A percentile compares a stretch with the other conserved stretches of the same genome.
phyloP scores from a whole-genome alignment of 2,888 invertebrate genomes.

The Drosophila nr. perissopoda region DNA sequence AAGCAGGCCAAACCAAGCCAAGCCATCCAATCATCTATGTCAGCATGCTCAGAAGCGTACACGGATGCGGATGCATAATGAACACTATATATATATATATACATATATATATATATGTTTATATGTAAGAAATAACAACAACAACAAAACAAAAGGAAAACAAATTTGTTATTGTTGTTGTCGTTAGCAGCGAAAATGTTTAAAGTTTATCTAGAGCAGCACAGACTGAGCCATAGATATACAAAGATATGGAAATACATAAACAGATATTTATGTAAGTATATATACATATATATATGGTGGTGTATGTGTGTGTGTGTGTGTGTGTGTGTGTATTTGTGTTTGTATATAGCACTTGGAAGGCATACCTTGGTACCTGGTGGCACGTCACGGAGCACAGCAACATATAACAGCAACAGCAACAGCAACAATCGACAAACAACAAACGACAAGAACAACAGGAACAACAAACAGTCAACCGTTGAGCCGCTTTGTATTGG shows the following conservation, averaged over 20 bases:
- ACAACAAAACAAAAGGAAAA: neutral
- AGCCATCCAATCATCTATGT: constrained; percentile 7
- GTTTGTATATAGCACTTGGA: constrained; percentile 66
- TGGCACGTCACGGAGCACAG: constrained; percentile 53
- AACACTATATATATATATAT: constrained; percentile 25
- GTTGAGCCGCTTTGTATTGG: constrained; percentile 66
- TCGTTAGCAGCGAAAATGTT: constrained; percentile 43
- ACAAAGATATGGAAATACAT: constrained; percentile 41
- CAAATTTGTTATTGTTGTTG: constrained; percentile 2
- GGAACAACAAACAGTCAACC: constrained; percentile 30
- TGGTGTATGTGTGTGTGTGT: constrained; percentile 1
- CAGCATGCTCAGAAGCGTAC: constrained; percentile 24
- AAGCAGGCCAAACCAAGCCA: constrained; percentile 4
- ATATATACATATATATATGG: neutral
- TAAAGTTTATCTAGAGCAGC: constrained; percentile 61
- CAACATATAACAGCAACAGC: constrained; percentile 7
- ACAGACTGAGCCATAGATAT: constrained; percentile 38
- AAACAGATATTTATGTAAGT: constrained; percentile 18
- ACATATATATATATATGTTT: neutral
- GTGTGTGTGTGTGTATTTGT: constrained; percentile 14
- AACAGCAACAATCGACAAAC: constrained; percentile 19
- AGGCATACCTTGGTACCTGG: constrained; percentile 53
- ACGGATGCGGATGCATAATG: constrained; percentile 67
- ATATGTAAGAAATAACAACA: neutral
- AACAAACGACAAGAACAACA: constrained; percentile 17